Conservation (phyloP, 2,113 vertebrate genomes). For the Peromyscus leucopus region DNA sequence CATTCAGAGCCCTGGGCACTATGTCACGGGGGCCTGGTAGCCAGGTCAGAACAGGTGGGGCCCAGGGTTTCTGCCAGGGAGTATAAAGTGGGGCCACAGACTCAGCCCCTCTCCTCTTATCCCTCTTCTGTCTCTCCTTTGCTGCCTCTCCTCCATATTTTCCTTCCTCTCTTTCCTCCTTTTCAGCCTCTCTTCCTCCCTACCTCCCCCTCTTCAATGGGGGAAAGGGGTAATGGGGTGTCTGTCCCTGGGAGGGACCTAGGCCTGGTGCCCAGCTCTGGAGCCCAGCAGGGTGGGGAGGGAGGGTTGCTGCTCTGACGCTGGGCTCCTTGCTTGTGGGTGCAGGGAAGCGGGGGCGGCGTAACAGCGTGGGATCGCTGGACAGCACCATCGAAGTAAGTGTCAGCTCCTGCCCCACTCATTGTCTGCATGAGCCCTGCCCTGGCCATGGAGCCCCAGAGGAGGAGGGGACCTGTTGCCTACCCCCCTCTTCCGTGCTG, state of each 20-base stretch:
- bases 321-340: slow-evolving; percentile 85
- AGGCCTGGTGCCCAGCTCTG: slow-evolving; percentile 78
- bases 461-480: slow-evolving; percentile 76
- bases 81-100: slow-evolving; percentile 64
- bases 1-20: slow-evolving; percentile 55
- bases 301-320: slow-evolving; percentile 79
- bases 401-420: slow-evolving; percentile 81
- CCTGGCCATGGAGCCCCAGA: slow-evolving; percentile 73
- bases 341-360: slow-evolving; percentile 96
- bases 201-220: slow-evolving; percentile 74
- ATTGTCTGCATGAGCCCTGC: slow-evolving; percentile 80
- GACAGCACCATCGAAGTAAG: slow-evolving; percentile 99
- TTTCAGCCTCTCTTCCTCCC: slow-evolving; percentile 71
- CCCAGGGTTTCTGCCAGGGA: slow-evolving; percentile 70
- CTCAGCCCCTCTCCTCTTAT: slow-evolving; percentile 63
- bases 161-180: slow-evolving; percentile 70
- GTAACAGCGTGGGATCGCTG: slow-evolving; percentile 98
- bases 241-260: slow-evolving; percentile 79
- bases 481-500: slow-evolving; percentile 62
- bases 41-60: slow-evolving; percentile 72
- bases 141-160: slow-evolving; percentile 66
- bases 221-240: slow-evolving; percentile 77
- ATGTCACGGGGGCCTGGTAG: slow-evolving; percentile 57
- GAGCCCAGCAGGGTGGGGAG: slow-evolving; percentile 77
- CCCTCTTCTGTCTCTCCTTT: slow-evolving; percentile 77